Percentiles rank a stretch among this genome's conserved stretches.
These are phyloP conservation scores for Acrocyrtus sp. DNA, from an alignment of 2,888 invertebrate genomes.

Conservation along the genomic window DNA sequence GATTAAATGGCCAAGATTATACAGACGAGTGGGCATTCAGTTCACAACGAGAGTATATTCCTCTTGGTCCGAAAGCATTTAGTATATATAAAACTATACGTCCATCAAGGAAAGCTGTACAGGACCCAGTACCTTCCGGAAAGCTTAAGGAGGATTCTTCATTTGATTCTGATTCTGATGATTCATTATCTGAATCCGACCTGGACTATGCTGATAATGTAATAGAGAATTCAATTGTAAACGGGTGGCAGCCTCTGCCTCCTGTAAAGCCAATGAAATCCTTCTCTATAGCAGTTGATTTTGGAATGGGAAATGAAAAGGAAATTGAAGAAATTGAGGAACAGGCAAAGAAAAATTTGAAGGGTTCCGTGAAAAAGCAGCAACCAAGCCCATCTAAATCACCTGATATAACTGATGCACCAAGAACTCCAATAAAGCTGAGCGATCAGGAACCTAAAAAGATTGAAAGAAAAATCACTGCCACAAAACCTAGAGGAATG, in stretches of 20 bases:
- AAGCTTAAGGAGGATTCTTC: background rate
- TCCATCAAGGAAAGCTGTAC: conserved; percentile 2
- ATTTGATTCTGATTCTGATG: conserved; percentile 29
- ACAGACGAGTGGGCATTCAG: conserved; percentile 41
- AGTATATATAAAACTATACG: conserved; percentile 26
- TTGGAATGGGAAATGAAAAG: conserved; percentile 37
- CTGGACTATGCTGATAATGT: conserved; percentile 23
- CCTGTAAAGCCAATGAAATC: conserved; percentile 21
- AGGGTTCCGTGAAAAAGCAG: conserved; percentile 10
- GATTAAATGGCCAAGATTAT: conserved; percentile 40
- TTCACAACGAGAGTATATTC: conserved; percentile 34
- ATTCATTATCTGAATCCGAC: conserved; percentile 23
- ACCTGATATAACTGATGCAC: conserved; percentile 51
- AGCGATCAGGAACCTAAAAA: no score
- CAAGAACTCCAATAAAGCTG: conserved; percentile 23
- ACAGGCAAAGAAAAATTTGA: conserved; percentile 13
- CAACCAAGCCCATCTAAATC: conserved; percentile 29
- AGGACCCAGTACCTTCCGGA: conserved; percentile 18
- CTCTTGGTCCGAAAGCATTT: conserved; percentile 23
- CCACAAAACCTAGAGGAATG: conserved; percentile 14
- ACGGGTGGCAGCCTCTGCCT: conserved; percentile 19
- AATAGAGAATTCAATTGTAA: conserved; percentile 19
- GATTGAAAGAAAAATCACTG: conserved; percentile 1
- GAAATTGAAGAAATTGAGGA: conserved; percentile 33
- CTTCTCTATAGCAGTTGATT: conserved; percentile 25